Base-by-base conservation (phyloP, 2,888 invertebrate genomes). In the Drosophila nr. medialis region DNA sequence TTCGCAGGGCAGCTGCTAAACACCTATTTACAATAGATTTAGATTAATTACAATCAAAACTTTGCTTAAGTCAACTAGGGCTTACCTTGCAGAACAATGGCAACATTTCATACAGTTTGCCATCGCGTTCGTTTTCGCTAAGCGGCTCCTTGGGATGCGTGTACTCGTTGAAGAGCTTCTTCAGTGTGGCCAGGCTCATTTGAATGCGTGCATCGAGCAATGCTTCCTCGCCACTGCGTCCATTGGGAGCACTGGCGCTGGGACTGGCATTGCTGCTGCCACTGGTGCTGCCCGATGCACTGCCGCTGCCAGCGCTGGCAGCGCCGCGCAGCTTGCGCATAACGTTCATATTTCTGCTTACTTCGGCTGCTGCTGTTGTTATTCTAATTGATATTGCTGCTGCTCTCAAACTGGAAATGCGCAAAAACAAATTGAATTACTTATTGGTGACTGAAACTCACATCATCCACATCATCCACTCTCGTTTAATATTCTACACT, bases 41-140 rank as follows among this genome's bases (percentile, higher is more conserved):
- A 30, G 1, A 45, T 15, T 36, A 15, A 18, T 38, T 4, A 38
- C 1, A 45, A 1, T 24, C 8, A 24, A 15, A 45, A 4, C n/a
- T 32, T 38, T 27, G 18, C 13, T 30, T 10, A 21, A 4, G n/a
- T 11, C 1, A 55, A 7, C 18, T 50, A 18, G 10, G n/a, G 49
- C 42, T 56, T 94, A 98, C 98, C 95, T 99, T 99, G 94, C 98
- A 99, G 94, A 99, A 99, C 45, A 99, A 94, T 64, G 99, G 99
- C 92, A 99, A 94, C 98, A 99, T 98, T 93, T 98, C 98, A 93
- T 99, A 99, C 18, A 99, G 94, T 93, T 98, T 98, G 91, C 97
- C 97, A 93, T 99, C 98, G 90, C 96, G 95, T 92, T 98, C 98
- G 64, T 95, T 94, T 77, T 97, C 97, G 49, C 95, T 95, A 18